Evolutionary conservation across 1,140 invertebrate species (phyloP), one percentile per base, ranked within the genome.

Genomic region (Leptonema lineaticorne): DNA sequence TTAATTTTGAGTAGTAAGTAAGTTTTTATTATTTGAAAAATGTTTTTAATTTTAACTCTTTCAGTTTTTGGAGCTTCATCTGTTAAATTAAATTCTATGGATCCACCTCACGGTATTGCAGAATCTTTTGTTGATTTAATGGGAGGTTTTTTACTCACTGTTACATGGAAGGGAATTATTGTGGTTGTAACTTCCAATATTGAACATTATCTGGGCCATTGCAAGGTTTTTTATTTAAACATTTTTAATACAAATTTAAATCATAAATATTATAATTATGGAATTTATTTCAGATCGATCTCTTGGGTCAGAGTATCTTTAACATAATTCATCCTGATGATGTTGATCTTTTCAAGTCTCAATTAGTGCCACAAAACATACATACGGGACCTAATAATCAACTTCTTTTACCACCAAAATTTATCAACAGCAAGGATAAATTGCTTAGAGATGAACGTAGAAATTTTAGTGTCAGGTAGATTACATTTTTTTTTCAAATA

Each of bases 131-230:
- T 82, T 74, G 78, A 81, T 62, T 81, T 84, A 76, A 80, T 85
- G 63, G 85, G 84, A 48, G 88, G 88, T 9, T 94, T 93, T 74
- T 81, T 96, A 59, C 77, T 97, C 50, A 89, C 95, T 4, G 81
- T 93, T 1, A 92, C 92, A 0, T 88, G 89, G 67, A 86, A 86
- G 67, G 94, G 93, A 0, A 90, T 94, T 75, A 90, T 97, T 60
- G 86, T 96, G n/a, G 92, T 94, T 73, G 87, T 95, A 6, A 93
- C 94, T 18, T 85, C 89, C 48, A 92, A 91, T 69, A 87, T 96
- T 2, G 90, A 94, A 72, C 86, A 90, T 71, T 87, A 92, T 68
- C 82, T 96, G 53, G 92, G 93, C 46, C 91, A 95, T 77, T 86
- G 88, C 59, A 91, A 94, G 86, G 92, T 94, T 60, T 41, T 16